These are phyloP conservation scores for Girardinus metallicus DNA, from an alignment of 2,797 vertebrate species.

Conservation along the genomic window DNA sequence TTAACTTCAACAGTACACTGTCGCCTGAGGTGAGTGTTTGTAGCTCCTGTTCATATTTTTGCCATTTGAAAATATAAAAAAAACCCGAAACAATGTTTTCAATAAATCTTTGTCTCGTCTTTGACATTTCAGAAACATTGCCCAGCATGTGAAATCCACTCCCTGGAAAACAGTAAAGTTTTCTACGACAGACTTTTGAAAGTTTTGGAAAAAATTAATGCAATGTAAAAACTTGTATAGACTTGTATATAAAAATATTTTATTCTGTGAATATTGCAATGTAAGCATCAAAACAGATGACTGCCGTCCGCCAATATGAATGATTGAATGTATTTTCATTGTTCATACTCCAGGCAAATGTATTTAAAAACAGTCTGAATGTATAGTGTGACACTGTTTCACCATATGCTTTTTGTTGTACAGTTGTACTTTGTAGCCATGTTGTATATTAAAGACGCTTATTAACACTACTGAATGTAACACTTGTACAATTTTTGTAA, in stretches of 20 bases:
- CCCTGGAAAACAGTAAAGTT: slow-evolving; percentile 72
- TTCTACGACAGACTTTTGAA: slow-evolving; percentile 77
- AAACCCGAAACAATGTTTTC: not conserved
- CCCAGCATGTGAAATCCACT: slow-evolving; percentile 85
- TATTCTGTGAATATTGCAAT: slow-evolving; percentile 29
- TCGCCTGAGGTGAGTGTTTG: slow-evolving; percentile 32
- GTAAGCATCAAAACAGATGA: slow-evolving; percentile 2
- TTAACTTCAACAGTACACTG: fast-evolving
- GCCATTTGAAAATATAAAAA: not conserved
- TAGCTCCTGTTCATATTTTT: not conserved
- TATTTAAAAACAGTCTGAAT: slow-evolving; percentile 2
- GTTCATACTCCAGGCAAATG: not conserved
- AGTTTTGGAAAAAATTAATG: slow-evolving; percentile 50
- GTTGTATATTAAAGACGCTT: slow-evolving; percentile 17
- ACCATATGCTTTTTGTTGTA: not conserved
- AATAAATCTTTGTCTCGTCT: slow-evolving; percentile 24
- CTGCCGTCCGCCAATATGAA: not conserved
- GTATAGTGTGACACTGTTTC: not conserved
- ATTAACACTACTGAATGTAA: slow-evolving; percentile 39
- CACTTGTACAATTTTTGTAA: not conserved
- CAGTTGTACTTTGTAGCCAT: slow-evolving; percentile 15
- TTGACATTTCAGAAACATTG: slow-evolving; percentile 77
- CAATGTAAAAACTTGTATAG: slow-evolving; percentile 29
- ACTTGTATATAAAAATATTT: slow-evolving; percentile 53
- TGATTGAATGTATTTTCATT: not conserved